Evolutionary conservation across 2,797 vertebrate genomes (phyloP).

Genomic region (Phrynocephalus vlangalii): DNA sequence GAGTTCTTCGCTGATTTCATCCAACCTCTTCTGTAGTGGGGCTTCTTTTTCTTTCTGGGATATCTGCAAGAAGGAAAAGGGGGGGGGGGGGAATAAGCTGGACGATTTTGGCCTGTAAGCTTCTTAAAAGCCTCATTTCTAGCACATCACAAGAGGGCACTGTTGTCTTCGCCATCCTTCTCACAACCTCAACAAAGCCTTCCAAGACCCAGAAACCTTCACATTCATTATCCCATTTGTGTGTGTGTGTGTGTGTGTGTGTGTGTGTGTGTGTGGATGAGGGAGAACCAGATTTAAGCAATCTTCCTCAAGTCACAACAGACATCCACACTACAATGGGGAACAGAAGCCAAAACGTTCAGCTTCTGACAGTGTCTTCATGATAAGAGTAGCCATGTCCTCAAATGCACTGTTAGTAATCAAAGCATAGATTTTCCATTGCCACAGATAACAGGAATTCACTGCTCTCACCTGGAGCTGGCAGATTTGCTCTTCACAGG

Average conservation of each 20-base stretch:
- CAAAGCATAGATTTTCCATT: not conserved
- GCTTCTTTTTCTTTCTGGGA: constrained; percentile 84
- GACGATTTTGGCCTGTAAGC: too few relatives aligned
- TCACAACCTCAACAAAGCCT: not conserved
- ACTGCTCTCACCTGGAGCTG: constrained; percentile 84
- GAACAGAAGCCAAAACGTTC: not conserved
- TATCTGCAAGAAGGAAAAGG: constrained; percentile 69
- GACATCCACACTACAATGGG: not conserved
- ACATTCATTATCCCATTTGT: too few relatives aligned
- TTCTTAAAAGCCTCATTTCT: not conserved
- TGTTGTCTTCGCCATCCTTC: not conserved
- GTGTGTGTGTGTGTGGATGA: too few relatives aligned
- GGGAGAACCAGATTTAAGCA: not conserved
- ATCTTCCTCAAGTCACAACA: not conserved
- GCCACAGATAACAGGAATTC: fast-evolving
- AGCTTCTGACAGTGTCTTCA: not conserved
- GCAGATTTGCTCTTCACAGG: constrained; percentile 86
- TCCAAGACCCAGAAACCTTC: too few relatives aligned
- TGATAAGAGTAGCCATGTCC: not conserved
- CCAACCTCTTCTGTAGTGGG: constrained; percentile 86
- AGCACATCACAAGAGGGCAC: not conserved
- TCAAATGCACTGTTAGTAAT: not conserved
- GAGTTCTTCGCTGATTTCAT: constrained; percentile 90
- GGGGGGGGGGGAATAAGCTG: not conserved
- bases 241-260: too few relatives aligned